Evolutionary conservation across 2,797 vertebrate genomes (phyloP).

Genomic region (Sitta carolinensis): DNA sequence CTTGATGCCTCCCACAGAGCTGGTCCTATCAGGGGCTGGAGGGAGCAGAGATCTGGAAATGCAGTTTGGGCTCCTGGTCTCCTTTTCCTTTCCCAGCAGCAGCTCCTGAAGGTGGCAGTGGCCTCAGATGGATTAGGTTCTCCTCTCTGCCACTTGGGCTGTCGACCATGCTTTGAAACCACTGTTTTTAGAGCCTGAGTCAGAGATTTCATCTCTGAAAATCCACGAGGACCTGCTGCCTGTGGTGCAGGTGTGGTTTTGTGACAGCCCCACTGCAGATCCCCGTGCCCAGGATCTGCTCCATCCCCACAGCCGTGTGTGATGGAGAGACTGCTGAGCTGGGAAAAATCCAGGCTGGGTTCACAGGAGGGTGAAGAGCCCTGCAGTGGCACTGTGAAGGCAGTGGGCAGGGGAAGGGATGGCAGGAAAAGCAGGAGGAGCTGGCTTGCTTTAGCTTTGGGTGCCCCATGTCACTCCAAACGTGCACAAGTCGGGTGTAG

Average conservation of each 20-base stretch:
- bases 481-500: background rate
- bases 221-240: background rate
- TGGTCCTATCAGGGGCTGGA: background rate
- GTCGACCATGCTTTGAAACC: conserved; percentile 8
- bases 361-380: background rate
- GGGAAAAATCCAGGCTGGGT: background rate
- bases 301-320: accelerated
- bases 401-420: background rate
- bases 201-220: conserved; percentile 14
- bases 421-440: conserved; percentile 59
- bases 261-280: background rate
- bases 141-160: conserved; percentile 30
- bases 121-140: background rate
- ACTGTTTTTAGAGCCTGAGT: conserved; percentile 23
- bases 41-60: background rate
- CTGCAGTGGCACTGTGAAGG: background rate
- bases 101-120: background rate
- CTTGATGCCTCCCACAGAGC: background rate
- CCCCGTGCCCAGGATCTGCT: background rate
- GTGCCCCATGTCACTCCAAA: conserved; percentile 63
- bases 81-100: background rate
- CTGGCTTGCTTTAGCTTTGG: background rate
- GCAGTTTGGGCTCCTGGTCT: background rate
- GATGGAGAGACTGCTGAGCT: background rate
- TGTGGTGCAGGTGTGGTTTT: background rate